A percentile compares a stretch with the other conserved stretches of the same genome.
Evolutionary conservation across 2,113 vertebrate genomes (phyloP).

Genomic region (Ibidorhyncha struthersii): DNA sequence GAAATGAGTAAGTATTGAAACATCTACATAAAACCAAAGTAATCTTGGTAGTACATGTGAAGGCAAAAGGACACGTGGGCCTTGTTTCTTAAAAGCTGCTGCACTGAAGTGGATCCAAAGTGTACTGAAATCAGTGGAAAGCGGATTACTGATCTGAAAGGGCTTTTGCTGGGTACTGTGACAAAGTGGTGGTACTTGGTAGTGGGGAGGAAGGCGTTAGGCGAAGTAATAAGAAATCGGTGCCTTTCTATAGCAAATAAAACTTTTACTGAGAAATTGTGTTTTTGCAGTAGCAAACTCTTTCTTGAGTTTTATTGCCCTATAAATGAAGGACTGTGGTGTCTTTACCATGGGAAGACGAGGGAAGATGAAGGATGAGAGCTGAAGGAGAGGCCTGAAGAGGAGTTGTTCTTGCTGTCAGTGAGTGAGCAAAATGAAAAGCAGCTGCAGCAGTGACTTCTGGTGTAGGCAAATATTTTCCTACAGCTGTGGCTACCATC

Average conservation of each 20-base stretch:
- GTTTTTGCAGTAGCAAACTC: neutral
- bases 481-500: neutral
- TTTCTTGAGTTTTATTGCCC: neutral
- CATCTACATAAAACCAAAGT: neutral
- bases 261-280: neutral
- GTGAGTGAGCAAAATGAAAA: neutral
- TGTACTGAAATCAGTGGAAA: neutral
- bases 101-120: neutral
- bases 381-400: neutral
- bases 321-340: neutral
- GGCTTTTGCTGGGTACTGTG: neutral
- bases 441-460: neutral
- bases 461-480: neutral
- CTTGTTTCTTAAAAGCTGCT: neutral
- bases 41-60: neutral
- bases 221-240: neutral
- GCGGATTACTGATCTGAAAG: neutral
- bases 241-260: neutral
- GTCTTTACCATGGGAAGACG: neutral
- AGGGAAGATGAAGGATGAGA: neutral
- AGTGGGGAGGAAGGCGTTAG: accelerated
- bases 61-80: neutral
- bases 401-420: neutral
- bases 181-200: neutral
- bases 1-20: neutral